Base-by-base conservation (phyloP, 2,113 vertebrate species). In the Pteropus alecto region DNA sequence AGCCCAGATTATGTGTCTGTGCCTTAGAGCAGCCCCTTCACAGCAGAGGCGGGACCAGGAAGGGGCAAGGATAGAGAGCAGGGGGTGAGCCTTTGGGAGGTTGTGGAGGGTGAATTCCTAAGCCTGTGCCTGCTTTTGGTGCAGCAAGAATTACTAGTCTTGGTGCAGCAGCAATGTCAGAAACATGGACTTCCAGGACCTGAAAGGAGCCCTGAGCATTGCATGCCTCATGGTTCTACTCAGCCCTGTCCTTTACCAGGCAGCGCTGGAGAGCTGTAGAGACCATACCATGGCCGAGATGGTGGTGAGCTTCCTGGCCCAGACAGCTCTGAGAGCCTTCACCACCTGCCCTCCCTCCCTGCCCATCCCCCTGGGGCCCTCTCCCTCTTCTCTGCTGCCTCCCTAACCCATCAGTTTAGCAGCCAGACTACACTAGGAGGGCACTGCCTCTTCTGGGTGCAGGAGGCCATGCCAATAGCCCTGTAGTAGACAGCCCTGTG, bases 101-200 rank as follows among this genome's bases (percentile, higher is more conserved):
- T 10, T 51, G 76, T 71, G 16, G 63, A 79, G 5, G 6, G 43
- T 1, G 0, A 16, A 11, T 7, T 61, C 56, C 35, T 30, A 38
- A 38, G 60, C 33, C 60, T 10, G 18, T 11, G 43, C 48, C 63
- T 74, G 46, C 46, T 16, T 51, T 51, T 51, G 51, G 51, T 51
- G 51, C 51, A 51, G 51, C 51, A 51, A 51, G 15, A 58, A 35
- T 35, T 26, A 14, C 21, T 33, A n/a, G 35, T 22, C 68, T 41
- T 28, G n/a, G 33, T 14, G 41, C 11, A 33, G 33, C 60, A 11
- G 51, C 30, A 2, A 11, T 0, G 0, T 35, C 21, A 21, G 86
- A 73, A 30, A n/a, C 38, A 1, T 3, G 48, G 48, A n/a, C 60
- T 38, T n/a, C 35, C 33, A 12, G 33, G 4, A 7, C 61, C 9